A percentile compares a stretch with the other conserved stretches of the same genome.
Conservation (phyloP, 2,797 vertebrate genomes). For the Garrulus glandarius region DNA sequence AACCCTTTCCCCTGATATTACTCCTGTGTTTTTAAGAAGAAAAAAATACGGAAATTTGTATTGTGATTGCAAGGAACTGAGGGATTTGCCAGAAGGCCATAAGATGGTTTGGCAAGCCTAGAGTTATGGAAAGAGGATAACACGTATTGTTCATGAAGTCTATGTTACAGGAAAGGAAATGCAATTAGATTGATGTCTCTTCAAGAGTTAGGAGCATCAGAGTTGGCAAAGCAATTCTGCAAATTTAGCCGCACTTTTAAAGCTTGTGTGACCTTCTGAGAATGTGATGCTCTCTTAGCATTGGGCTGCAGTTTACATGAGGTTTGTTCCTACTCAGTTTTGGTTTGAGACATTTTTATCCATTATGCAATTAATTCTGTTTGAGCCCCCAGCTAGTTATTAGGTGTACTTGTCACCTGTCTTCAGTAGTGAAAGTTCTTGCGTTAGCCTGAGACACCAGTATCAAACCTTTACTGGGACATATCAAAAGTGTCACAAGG, state of each 20-base stretch:
- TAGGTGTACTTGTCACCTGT: slow-evolving; percentile 2
- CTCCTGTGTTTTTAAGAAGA: background rate
- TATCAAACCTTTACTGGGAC: slow-evolving; percentile 24
- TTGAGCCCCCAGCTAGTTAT: background rate
- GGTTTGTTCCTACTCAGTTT: background rate
- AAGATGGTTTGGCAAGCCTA: slow-evolving; percentile 5
- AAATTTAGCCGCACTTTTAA: slow-evolving; percentile 1
- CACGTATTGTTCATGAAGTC: background rate
- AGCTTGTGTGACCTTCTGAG: background rate
- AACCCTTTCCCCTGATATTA: background rate
- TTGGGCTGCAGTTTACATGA: background rate
- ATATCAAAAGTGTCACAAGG: slow-evolving; percentile 12
- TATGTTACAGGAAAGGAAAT: background rate
- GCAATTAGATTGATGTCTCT: background rate
- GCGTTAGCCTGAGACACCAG: background rate
- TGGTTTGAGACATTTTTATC: slow-evolving; percentile 1
- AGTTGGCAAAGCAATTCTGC: background rate
- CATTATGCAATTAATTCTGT: background rate
- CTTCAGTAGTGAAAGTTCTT: background rate
- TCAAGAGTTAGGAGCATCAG: background rate
- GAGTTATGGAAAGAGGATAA: background rate
- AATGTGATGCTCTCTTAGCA: background rate
- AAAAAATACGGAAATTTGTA: background rate
- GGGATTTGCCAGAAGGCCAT: slow-evolving; percentile 20
- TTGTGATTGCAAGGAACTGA: slow-evolving; percentile 3